Evolutionary conservation across 2,113 vertebrate genomes (phyloP), one percentile per base, ranked within the genome.

Genomic region (Micronycteris hirsuta): DNA sequence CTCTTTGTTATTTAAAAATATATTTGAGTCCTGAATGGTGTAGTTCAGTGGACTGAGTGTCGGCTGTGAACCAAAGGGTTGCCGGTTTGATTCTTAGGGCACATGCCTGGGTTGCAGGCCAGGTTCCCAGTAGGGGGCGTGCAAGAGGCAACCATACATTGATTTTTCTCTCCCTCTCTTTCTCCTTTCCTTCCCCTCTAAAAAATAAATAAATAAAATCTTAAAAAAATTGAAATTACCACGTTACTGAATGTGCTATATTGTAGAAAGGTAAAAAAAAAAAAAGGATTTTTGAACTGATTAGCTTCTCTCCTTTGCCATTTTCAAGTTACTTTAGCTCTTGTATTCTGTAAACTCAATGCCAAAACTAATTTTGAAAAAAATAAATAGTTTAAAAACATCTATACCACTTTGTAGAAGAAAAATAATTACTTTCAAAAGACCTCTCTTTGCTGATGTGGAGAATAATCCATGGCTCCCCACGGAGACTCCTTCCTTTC

Each of bases 351-450:
- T 47, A 89, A 74, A 92, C n/a, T 81, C 56, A 92, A 82, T 47
- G 61, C 43, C 63, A 65, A 89, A 91, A 94, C 13, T 71, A 86
- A 96, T n/a, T 96, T 87, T 61, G 31, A 73, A 91, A 89, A 87
- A 84, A 74, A n/a, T 17, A 78, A 86, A 38, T 24, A 36, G 47
- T 58, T 31, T 43, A 54, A 85, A 56, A 45, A 20, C 36, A 80
- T 31, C 41, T 71, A 4, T 33, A 24, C 28, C 20, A 82, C 43
- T 90, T 89, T 89, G 22, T 47, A 67, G 45, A 78, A 45, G n/a
- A 28, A 90, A 73, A 74, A 86, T 36, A 77, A 77, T 96, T 87
- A 58, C 84, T 94, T 93, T 95, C 43, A 49, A 54, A 92, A 89
- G 80, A 4, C 20, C 41, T 47, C 63, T 93, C 47, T 91, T 94